Conservation (phyloP, 2,113 vertebrate genomes). For the Micromys minutus region DNA sequence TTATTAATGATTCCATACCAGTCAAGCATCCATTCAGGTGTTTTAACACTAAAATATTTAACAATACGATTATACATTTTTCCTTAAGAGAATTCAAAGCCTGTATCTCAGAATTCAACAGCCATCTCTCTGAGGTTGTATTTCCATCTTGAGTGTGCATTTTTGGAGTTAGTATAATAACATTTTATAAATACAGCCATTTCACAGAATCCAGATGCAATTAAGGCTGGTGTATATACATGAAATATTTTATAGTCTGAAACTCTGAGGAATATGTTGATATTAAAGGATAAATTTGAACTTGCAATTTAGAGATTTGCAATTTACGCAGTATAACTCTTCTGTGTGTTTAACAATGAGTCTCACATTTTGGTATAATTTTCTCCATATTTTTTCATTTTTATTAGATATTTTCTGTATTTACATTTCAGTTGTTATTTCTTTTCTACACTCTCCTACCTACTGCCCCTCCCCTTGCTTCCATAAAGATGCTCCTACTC, state of each 20-base stretch:
- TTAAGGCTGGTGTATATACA: not conserved
- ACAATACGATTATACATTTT: not conserved
- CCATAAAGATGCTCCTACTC: no score
- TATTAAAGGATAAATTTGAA: not conserved
- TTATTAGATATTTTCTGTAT: no score
- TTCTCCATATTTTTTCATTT: no score
- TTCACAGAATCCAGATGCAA: not conserved
- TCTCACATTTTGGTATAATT: conserved; percentile 1
- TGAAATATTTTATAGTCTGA: conserved; percentile 16
- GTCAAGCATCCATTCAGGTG: not conserved
- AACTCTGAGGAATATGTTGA: not conserved
- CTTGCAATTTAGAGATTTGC: not conserved
- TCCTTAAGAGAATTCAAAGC: not conserved
- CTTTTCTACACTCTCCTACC: no score
- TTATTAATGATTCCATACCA: not conserved
- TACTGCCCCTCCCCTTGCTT: no score
- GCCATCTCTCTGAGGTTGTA: not conserved
- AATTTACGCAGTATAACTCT: not conserved
- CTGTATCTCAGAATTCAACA: not conserved
- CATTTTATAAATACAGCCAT: not conserved
- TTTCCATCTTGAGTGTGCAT: not conserved
- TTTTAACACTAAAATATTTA: not conserved
- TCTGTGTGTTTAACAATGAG: not conserved
- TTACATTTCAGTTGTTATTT: no score
- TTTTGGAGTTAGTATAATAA: not conserved